These are phyloP conservation scores for Holacanthus passer DNA, from an alignment of 2,113 vertebrate genomes.

Conservation along the genomic window DNA sequence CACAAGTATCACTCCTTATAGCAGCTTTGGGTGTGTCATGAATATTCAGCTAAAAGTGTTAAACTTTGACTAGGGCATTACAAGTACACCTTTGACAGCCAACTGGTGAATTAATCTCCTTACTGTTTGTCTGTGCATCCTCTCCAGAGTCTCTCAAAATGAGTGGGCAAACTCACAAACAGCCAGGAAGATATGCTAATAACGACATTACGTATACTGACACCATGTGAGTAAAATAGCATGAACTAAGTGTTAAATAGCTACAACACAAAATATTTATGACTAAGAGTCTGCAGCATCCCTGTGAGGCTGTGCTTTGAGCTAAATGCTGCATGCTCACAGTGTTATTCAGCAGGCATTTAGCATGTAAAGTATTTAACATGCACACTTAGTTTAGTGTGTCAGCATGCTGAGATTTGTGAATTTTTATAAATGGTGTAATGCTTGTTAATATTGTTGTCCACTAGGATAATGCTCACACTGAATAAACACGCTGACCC, in stretches of 20 bases:
- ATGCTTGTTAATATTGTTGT: too few relatives aligned
- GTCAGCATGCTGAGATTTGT: not conserved
- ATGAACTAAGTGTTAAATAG: not conserved
- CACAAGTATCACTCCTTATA: not conserved
- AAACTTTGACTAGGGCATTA: not conserved
- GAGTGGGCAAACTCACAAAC: not conserved
- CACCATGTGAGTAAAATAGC: not conserved
- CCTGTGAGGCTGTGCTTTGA: not conserved
- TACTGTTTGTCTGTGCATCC: not conserved
- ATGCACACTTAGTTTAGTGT: not conserved
- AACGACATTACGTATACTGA: not conserved
- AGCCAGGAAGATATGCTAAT: not conserved
- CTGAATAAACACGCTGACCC: not conserved
- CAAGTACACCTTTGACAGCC: not conserved
- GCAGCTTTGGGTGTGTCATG: not conserved
- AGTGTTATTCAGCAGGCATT: too few relatives aligned
- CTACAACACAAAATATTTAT: not conserved
- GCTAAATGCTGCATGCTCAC: not conserved
- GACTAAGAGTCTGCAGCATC: not conserved
- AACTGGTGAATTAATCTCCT: not conserved
- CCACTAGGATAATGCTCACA: not conserved
- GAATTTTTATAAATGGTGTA: too few relatives aligned
- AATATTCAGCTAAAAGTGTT: conserved; percentile 3
- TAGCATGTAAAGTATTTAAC: not conserved
- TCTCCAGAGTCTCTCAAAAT: not conserved